Percentiles rank a stretch among this genome's conserved stretches.
These are phyloP conservation scores for Sebastes hopkinsi DNA, from an alignment of 2,797 vertebrate genomes.

Conservation along the genomic window DNA sequence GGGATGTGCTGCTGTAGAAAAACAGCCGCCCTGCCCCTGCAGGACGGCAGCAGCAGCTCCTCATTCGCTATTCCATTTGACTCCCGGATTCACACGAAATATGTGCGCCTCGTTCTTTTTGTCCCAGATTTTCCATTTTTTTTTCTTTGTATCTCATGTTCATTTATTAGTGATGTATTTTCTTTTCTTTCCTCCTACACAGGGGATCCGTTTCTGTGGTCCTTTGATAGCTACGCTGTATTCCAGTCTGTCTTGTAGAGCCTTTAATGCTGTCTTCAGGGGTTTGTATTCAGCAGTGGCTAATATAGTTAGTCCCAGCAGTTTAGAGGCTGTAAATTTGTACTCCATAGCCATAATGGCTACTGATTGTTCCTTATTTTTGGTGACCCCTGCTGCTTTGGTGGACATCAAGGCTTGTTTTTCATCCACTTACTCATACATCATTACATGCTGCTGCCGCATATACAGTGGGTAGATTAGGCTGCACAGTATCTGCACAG, in stretches of 20 bases:
- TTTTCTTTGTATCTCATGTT: slow-evolving; percentile 75
- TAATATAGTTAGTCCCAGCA: slow-evolving; percentile 65
- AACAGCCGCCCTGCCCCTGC: slow-evolving; percentile 74
- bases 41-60: slow-evolving; percentile 71
- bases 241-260: slow-evolving; percentile 65
- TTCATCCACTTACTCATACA: slow-evolving; percentile 47
- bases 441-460: slow-evolving; percentile 38
- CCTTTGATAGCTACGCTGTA: slow-evolving; percentile 71
- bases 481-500: slow-evolving; percentile 29
- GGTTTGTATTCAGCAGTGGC: slow-evolving; percentile 54
- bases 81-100: slow-evolving; percentile 78
- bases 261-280: slow-evolving; percentile 76
- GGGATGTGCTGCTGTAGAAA: slow-evolving; percentile 80
- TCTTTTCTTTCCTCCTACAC: slow-evolving; percentile 61
- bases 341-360: slow-evolving; percentile 27
- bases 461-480: slow-evolving; percentile 41
- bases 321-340: slow-evolving; percentile 55
- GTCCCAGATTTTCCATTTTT: slow-evolving; percentile 68
- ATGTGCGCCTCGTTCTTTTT: slow-evolving; percentile 72
- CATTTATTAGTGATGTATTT: slow-evolving; percentile 84
- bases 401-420: slow-evolving; percentile 55
- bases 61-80: slow-evolving; percentile 90
- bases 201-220: slow-evolving; percentile 63
- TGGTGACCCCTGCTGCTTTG: slow-evolving; percentile 59
- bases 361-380: slow-evolving; percentile 42